Conservation (phyloP, 2,888 invertebrate species). For the Apeira syringaria region DNA sequence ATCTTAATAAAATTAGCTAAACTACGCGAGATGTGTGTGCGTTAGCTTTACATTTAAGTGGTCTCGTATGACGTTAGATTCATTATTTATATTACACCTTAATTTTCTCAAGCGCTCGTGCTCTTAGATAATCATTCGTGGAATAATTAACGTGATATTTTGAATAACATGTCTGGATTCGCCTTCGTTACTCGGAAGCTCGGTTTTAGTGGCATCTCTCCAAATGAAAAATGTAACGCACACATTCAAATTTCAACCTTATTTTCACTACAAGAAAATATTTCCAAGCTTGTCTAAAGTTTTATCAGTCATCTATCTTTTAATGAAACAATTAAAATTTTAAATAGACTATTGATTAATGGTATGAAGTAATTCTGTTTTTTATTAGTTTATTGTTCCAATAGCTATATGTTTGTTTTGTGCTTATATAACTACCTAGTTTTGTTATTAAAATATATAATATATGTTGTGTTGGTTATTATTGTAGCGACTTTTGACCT, state of each 20-base stretch:
- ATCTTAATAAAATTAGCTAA: constrained; percentile 74
- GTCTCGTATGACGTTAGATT: constrained; percentile 55
- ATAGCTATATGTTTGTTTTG: constrained; percentile 8
- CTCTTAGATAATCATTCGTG: constrained; percentile 34
- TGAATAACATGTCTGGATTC: constrained; percentile 32
- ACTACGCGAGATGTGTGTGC: constrained; percentile 47
- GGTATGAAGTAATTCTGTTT: background rate
- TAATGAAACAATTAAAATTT: constrained; percentile 12
- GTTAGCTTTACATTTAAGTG: constrained; percentile 29
- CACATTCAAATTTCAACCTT: constrained; percentile 27
- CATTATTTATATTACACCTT: constrained; percentile 37
- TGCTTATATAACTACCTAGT: constrained; percentile 9
- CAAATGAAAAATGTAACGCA: constrained; percentile 32
- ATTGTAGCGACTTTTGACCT: no score
- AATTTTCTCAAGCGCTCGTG: constrained; percentile 13
- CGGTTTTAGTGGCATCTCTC: constrained; percentile 38
- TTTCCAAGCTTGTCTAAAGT: background rate
- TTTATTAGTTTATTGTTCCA: constrained; percentile 7
- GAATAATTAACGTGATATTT: constrained; percentile 32
- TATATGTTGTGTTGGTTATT: no score
- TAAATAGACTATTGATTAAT: constrained; percentile 10
- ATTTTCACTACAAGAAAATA: constrained; percentile 2
- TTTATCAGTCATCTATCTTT: constrained; percentile 3
- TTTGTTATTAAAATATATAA: background rate
- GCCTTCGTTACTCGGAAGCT: constrained; percentile 27